A percentile compares a stretch with the other conserved stretches of the same genome.
phyloP scores from a whole-genome alignment of 2,113 vertebrate genomes.

The Arothron firmamentum region DNA sequence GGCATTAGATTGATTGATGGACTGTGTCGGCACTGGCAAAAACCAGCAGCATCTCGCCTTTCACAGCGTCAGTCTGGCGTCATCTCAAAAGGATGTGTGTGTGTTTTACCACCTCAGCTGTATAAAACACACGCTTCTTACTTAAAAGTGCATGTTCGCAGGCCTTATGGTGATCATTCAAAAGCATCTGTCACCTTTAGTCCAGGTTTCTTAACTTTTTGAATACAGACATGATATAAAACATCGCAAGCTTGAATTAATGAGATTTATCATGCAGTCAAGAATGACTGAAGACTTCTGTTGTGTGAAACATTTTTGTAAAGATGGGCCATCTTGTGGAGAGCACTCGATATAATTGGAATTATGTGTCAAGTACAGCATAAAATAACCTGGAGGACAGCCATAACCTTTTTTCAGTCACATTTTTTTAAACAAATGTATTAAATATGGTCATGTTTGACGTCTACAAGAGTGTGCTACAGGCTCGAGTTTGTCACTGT shows the following conservation, averaged over 20 bases:
- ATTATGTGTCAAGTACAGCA: too few relatives aligned
- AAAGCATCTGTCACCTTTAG: background rate
- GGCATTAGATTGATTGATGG: slow-evolving; percentile 67
- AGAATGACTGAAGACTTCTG: slow-evolving; percentile 34
- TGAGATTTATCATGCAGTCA: slow-evolving; percentile 46
- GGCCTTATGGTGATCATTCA: slow-evolving; percentile 20
- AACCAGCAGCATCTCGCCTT: background rate
- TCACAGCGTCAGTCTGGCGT: too few relatives aligned
- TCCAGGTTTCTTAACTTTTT: slow-evolving; percentile 7
- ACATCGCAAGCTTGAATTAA: slow-evolving; percentile 43
- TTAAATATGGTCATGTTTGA: background rate
- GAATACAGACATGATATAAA: slow-evolving; percentile 16
- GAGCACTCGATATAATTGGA: too few relatives aligned
- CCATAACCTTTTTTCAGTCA: too few relatives aligned
- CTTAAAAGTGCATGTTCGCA: slow-evolving; percentile 23
- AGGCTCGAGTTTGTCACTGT: background rate
- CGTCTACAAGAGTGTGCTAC: background rate
- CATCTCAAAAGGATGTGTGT: background rate
- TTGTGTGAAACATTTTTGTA: slow-evolving; percentile 26
- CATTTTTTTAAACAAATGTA: too few relatives aligned
- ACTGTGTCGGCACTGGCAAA: slow-evolving; percentile 33
- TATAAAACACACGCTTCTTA: slow-evolving; percentile 17
- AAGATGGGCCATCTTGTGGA: too few relatives aligned
- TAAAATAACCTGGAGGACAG: too few relatives aligned
- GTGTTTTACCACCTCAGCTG: slow-evolving; percentile 9